Evolutionary conservation across 2,797 vertebrate species (phyloP), one percentile per base, ranked within the genome.

Genomic region (Furcifer pardalis): DNA sequence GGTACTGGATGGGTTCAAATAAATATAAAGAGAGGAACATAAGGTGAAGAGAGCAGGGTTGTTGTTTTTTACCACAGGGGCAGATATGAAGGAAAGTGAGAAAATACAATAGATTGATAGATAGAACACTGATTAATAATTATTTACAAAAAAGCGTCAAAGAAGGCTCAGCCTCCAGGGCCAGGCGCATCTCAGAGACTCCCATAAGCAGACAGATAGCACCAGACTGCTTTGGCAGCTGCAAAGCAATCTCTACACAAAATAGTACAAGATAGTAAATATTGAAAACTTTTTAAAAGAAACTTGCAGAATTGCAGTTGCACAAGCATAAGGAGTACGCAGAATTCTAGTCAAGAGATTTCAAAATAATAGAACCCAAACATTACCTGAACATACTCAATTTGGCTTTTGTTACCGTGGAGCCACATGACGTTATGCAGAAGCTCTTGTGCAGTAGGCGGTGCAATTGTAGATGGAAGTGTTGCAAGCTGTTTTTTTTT

Each of bases 351-450:
- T 56, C 12, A 79, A 25, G 1, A 7, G 56, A 52, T 30, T 27
- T 66, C 40, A n/a, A 74, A n/a, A 23, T 30, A 13, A 13, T 56
- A 15, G 8, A 65, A 60, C 56, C 13, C 21, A 89, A 79, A 68
- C 77, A 52, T 89, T 92, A 94, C 94, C 94, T 87, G 82, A 84
- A 95, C 91, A 76, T 85, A 93, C 1, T 21, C 8, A 75, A 93
- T 91, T 30, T 85, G 32, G 0, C 83, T 37, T 71, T 32, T 6
- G 1, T 92, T 81, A 86, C 93, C 91, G 30, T 88, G 74, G 56
- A 95, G 84, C 93, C 94, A 95, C 6, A 93, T 84, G 69, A 94
- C 80, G 83, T 91, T 82, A 21, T 74, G 52, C 4, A 93, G 76
- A 9, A 81, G 68, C 69, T 92, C 88, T 5, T 78, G 65, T 81